A percentile compares a stretch with the other conserved stretches of the same genome.
Conservation (phyloP, 1,140 invertebrate species). For the Lordiphosa collinella region DNA sequence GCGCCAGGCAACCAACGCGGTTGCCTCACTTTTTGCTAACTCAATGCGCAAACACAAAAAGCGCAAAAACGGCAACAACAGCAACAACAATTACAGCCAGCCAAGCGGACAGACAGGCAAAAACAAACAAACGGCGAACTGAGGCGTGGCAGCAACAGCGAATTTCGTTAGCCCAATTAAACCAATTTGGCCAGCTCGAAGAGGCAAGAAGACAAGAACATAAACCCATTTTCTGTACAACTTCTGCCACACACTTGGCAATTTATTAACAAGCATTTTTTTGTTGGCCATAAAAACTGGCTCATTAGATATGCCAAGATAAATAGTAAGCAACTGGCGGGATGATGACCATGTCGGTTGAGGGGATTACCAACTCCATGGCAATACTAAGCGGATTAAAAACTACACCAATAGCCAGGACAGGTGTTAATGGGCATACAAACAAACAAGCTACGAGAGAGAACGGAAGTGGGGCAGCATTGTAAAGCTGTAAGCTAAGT, state of each 20-base stretch:
- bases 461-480: too few relatives aligned
- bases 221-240: constrained; percentile 31
- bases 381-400: constrained; percentile 67
- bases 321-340: constrained; percentile 41
- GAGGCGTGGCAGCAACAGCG: constrained; percentile 29
- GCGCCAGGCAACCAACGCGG: constrained; percentile 26
- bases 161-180: constrained; percentile 69
- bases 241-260: constrained; percentile 32
- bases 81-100: constrained; percentile 26
- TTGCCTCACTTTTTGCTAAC: constrained; percentile 15
- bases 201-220: constrained; percentile 20
- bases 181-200: constrained; percentile 60
- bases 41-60: constrained; percentile 21
- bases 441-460: constrained; percentile 10
- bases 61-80: constrained; percentile 24
- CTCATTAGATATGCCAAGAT: constrained; percentile 65
- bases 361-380: constrained; percentile 59
- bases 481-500: too few relatives aligned
- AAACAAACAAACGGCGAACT: constrained; percentile 55
- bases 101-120: constrained; percentile 58
- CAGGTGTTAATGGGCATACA: constrained; percentile 5
- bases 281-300: constrained; percentile 21
- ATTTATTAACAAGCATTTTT: constrained; percentile 50
- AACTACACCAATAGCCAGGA: constrained; percentile 4
- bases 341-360: constrained; percentile 59